These are phyloP conservation scores for Macrosoma leucophasiata DNA, from an alignment of 2,888 invertebrate genomes.

Conservation along the genomic window DNA sequence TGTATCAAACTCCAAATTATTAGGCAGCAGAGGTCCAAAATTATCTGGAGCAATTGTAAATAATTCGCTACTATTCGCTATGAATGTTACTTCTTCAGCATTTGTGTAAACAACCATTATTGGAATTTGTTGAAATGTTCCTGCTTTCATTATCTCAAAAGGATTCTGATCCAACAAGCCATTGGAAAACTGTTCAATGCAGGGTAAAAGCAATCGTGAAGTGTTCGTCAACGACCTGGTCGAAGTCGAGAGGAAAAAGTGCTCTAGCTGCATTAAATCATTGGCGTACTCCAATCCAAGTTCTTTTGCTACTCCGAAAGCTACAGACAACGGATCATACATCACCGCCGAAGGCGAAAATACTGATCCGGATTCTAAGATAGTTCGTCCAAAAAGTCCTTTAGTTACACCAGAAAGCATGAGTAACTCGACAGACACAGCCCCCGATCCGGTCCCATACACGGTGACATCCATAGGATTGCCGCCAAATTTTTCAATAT, in stretches of 20 bases:
- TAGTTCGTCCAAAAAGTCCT: constrained; percentile 49
- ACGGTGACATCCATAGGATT: constrained; percentile 50
- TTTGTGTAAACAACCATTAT: constrained; percentile 44
- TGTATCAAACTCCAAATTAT: constrained; percentile 44
- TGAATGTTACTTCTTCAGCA: constrained; percentile 31
- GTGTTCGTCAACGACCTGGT: constrained; percentile 30
- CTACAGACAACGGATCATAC: constrained; percentile 40
- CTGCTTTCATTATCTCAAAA: constrained; percentile 34
- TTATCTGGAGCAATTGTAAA: constrained; percentile 34
- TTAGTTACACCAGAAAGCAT: constrained; percentile 44
- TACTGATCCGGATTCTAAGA: constrained; percentile 57
- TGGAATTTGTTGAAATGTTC: constrained; percentile 42
- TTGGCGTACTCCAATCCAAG: constrained; percentile 52
- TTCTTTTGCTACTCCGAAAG: constrained; percentile 50
- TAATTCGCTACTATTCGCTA: constrained; percentile 30
- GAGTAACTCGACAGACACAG: constrained; percentile 48
- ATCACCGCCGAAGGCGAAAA: constrained; percentile 46
- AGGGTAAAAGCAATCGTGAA: constrained; percentile 41
- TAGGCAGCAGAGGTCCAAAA: constrained; percentile 49
- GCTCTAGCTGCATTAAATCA: constrained; percentile 31
- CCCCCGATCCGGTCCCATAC: constrained; percentile 57
- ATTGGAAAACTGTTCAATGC: constrained; percentile 39
- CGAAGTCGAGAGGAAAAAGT: constrained; percentile 38
- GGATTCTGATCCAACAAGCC: constrained; percentile 48
- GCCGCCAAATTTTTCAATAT: constrained; percentile 58